Evolutionary conservation across 1,140 invertebrate species (phyloP).

Genomic region (Tribolium castaneum): DNA sequence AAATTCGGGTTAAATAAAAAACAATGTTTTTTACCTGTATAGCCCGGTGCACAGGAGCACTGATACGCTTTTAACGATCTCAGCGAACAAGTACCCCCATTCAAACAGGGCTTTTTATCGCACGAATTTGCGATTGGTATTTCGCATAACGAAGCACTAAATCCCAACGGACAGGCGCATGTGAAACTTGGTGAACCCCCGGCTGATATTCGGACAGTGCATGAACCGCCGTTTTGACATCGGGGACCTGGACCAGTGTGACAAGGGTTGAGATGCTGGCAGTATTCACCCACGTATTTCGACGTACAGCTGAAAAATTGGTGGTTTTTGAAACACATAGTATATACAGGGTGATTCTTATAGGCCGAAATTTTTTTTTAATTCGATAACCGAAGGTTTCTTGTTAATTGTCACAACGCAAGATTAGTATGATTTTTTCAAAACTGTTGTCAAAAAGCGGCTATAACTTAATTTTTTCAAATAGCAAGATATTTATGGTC

Average conservation of each 20-base stretch:
- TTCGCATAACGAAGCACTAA: constrained; percentile 92
- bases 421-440: no score
- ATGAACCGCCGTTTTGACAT: constrained; percentile 94
- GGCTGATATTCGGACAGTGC: constrained; percentile 78
- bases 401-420: no score
- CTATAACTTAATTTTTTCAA: no score
- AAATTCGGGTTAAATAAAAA: background rate
- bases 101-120: constrained; percentile 86
- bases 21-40: constrained; percentile 74
- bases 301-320: constrained; percentile 87
- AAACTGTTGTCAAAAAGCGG: no score
- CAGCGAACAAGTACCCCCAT: constrained; percentile 87
- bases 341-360: background rate
- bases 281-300: constrained; percentile 93
- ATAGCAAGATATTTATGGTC: no score
- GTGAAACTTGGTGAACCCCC: constrained; percentile 79
- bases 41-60: constrained; percentile 86
- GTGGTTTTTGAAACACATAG: constrained; percentile 50
- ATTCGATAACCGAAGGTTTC: no score
- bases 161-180: constrained; percentile 91
- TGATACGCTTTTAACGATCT: constrained; percentile 81
- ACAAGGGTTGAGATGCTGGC: constrained; percentile 93
- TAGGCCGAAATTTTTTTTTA: no score
- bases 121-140: constrained; percentile 90
- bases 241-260: constrained; percentile 80